Base-by-base conservation (phyloP, 2,113 vertebrate genomes). In the Bos javanicus region DNA sequence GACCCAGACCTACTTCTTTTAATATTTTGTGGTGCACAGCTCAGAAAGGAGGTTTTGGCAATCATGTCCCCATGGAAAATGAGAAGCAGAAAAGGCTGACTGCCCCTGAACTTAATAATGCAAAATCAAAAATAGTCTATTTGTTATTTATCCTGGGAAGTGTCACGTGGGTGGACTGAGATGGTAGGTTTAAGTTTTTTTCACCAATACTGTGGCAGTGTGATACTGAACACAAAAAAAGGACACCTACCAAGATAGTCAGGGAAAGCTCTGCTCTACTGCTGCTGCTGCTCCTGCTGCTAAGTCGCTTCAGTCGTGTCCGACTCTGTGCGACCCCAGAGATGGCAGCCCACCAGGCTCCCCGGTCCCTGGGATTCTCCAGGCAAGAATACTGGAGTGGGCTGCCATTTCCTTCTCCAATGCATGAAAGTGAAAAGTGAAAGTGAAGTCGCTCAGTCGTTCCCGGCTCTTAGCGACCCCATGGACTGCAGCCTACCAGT, bases 31-130 rank as follows among this genome's bases (percentile, higher is more conserved):
- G 43, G 28, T 54, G 48, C 17, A 28, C 13, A 54, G 33, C 30
- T 85, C 48, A 80, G 14, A 60, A 90, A 30, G 30, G 10, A 87
- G 14, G 36, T 39, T 95, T 91, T n/a, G 57, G 46, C 50, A 60
- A 87, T 76, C 89, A 60, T 26, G 28, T 36, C 2, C 52, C 52
- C 5, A 1, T 2, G 30, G 59, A 87, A 90, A 95, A 85, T 6
- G 78, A 87, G 84, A 76, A 64, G 85, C 48, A 62, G 13, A 43
- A 74, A 94, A 94, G 39, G 15, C 19, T 76, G 16, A 85, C n/a
- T 4, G 3, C 52, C 9, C 9, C 14, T 5, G 48, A 90, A 74
- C 81, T 36, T 92, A 6, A 50, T 56, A 76, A 76, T 36, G 33
- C n/a, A 84, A 92, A 90, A 62, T 59, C 2, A 87, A 94, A 94